phyloP scores from a whole-genome alignment of 2,797 vertebrate species.

The Sarcophilus harrisii region DNA sequence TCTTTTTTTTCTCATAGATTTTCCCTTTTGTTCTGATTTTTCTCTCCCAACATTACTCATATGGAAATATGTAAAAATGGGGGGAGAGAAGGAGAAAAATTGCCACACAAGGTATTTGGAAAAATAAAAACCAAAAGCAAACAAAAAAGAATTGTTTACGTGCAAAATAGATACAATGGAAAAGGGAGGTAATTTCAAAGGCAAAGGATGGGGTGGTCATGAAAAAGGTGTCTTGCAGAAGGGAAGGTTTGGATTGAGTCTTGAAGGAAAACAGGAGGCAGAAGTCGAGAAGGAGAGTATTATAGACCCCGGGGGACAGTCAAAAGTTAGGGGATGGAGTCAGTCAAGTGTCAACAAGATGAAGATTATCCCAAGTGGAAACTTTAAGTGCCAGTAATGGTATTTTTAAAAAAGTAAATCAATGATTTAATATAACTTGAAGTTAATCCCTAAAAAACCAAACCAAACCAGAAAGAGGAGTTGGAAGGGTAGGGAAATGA shows the following conservation, averaged over 20 bases:
- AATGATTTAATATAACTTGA: background rate
- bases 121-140: too few relatives aligned
- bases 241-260: background rate
- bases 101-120: too few relatives aligned
- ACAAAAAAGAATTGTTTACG: background rate
- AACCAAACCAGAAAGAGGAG: background rate
- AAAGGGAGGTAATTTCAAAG: background rate
- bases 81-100: too few relatives aligned
- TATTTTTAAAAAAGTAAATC: background rate
- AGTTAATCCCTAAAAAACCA: background rate
- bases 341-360: background rate
- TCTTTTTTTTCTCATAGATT: too few relatives aligned
- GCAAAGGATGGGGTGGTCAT: background rate
- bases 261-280: conserved; percentile 20
- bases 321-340: background rate
- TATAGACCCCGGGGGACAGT: background rate
- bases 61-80: too few relatives aligned
- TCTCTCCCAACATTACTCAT: too few relatives aligned
- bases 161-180: background rate
- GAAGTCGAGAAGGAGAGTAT: background rate
- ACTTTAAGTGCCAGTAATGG: background rate
- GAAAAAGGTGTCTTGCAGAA: conserved; percentile 4
- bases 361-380: background rate
- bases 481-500: background rate
- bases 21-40: too few relatives aligned